These are phyloP conservation scores for Frieseomelitta varia DNA, from an alignment of 1,140 invertebrate species.

Conservation along the genomic window DNA sequence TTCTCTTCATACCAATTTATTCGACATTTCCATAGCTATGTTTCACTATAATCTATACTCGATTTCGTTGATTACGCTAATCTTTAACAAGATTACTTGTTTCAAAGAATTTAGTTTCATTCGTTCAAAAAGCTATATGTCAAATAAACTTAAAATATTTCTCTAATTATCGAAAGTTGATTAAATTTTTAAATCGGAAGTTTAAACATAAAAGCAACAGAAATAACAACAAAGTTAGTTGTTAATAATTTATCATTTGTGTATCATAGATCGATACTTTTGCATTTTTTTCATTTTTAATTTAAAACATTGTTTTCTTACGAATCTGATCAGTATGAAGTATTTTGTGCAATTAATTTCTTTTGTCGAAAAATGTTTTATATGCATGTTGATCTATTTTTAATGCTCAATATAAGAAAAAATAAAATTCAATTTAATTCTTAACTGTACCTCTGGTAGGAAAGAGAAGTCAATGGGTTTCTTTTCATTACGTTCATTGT, in stretches of 20 bases:
- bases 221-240: neutral
- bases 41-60: neutral
- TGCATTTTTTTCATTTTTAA: neutral
- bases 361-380: too few species aligned
- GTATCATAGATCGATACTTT: neutral
- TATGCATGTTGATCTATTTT: neutral
- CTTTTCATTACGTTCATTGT: neutral
- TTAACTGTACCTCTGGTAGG: constrained; percentile 61
- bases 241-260: neutral
- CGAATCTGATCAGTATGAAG: too few species aligned
- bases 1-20: neutral
- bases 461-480: constrained; percentile 55
- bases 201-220: neutral
- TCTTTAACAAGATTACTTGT: too few species aligned
- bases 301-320: too few species aligned
- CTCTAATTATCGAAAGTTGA: neutral
- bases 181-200: neutral
- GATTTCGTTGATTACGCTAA: neutral
- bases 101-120: neutral
- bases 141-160: neutral
- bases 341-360: too few species aligned
- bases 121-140: neutral
- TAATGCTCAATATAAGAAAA: neutral
- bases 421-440: neutral
- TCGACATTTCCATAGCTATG: neutral